These are phyloP conservation scores for Chelmon rostratus DNA, from an alignment of 2,797 vertebrate species.

Conservation along the genomic window DNA sequence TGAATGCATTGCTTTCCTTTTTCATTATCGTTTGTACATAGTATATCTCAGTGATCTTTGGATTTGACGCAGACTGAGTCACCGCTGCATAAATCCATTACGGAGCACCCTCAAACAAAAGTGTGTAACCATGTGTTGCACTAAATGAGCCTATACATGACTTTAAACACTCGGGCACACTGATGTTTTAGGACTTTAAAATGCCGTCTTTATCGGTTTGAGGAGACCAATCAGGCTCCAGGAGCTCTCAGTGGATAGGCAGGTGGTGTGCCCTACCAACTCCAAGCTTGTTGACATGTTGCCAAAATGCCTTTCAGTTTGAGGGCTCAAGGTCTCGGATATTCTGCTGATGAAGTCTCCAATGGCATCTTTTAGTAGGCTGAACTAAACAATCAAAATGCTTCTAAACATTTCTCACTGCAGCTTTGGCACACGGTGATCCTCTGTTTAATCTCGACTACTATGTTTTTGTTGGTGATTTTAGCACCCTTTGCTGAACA, in stretches of 20 bases:
- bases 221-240: not conserved
- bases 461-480: conserved; percentile 5
- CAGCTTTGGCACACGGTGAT: conserved; percentile 19
- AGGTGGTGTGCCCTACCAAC: conserved; percentile 11
- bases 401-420: conserved; percentile 16
- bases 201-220: not conserved
- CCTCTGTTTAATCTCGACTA: conserved; percentile 22
- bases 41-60: conserved; percentile 13
- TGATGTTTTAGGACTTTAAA: not conserved
- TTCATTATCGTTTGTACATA: conserved; percentile 19
- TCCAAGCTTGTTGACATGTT: conserved; percentile 37
- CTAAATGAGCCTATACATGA: not conserved
- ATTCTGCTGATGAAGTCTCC: conserved; percentile 24
- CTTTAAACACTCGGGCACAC: not conserved
- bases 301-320: conserved; percentile 26
- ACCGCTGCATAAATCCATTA: conserved; percentile 21
- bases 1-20: conserved; percentile 25
- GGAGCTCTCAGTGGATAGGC: conserved; percentile 8
- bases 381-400: conserved; percentile 26
- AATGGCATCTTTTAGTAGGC: not conserved
- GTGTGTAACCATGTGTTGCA: not conserved
- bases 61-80: conserved; percentile 16
- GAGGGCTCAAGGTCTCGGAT: conserved; percentile 28
- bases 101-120: conserved; percentile 6
- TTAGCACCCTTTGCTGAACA: conserved; percentile 6